phyloP scores from a whole-genome alignment of 2,888 invertebrate species.

The Lepidochrysops patricia region DNA sequence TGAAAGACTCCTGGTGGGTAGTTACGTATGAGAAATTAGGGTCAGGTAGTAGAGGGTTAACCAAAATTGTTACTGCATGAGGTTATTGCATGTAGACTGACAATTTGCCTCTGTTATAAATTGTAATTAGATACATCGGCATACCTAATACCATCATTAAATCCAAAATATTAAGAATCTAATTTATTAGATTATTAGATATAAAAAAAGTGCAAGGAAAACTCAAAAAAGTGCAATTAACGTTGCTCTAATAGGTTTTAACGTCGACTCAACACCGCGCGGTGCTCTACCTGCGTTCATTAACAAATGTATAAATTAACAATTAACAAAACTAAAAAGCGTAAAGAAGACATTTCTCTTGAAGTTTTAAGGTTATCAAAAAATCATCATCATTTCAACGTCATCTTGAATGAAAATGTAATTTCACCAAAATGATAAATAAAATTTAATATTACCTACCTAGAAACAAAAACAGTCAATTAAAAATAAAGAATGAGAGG shows the following conservation, averaged over 20 bases:
- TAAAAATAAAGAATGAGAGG: not conserved
- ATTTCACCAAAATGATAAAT: not conserved
- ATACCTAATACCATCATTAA: no score
- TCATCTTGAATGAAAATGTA: not conserved
- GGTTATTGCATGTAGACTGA: no score
- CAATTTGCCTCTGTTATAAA: no score
- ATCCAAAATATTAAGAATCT: no score
- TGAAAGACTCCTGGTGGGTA: no score
- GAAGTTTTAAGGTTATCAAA: constrained; percentile 7
- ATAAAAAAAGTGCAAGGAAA: no score
- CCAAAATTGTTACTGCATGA: no score
- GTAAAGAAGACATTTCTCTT: constrained; percentile 10
- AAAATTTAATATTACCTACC: not conserved
- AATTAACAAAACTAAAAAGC: constrained; percentile 11
- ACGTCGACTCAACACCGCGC: not conserved
- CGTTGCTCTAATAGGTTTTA: not conserved
- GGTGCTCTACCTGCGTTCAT: not conserved
- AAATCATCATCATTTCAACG: not conserved
- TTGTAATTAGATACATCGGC: no score
- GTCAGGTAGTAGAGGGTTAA: no score
- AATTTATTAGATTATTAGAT: no score
- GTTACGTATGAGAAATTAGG: no score
- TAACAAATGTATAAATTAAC: constrained; percentile 11
- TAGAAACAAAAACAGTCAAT: not conserved
- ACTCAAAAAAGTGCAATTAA: not conserved